Percentiles rank a stretch among this genome's conserved stretches.
phyloP scores from a whole-genome alignment of 2,888 invertebrate genomes.

The Tanaodytes sp. region DNA sequence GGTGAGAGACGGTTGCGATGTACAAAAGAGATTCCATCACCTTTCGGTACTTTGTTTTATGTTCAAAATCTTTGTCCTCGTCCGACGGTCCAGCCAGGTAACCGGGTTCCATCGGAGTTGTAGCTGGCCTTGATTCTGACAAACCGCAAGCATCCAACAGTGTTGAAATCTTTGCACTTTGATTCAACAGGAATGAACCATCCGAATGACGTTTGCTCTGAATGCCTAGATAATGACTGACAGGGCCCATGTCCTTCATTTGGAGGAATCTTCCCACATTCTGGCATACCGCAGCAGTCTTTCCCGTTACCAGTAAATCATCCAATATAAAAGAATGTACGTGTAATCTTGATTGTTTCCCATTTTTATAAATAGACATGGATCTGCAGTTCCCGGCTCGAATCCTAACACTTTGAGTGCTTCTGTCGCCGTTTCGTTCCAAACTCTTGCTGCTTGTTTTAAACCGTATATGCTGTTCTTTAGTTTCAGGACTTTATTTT shows the following conservation, averaged over 20 bases:
- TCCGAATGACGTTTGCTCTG: neutral
- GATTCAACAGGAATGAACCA: conserved; percentile 7
- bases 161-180: conserved; percentile 5
- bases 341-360: neutral
- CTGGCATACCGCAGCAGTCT: conserved; percentile 26
- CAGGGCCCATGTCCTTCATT: neutral
- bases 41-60: conserved; percentile 21
- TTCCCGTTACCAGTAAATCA: conserved; percentile 49
- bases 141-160: conserved; percentile 35
- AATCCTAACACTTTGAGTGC: conserved; percentile 3
- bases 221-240: conserved; percentile 3
- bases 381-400: neutral
- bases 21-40: conserved; percentile 32
- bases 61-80: neutral
- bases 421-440: conserved; percentile 19
- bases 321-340: conserved; percentile 53
- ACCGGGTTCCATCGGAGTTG: conserved; percentile 41
- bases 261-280: conserved; percentile 16
- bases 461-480: conserved; percentile 53
- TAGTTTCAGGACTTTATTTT: conserved; percentile 43
- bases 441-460: conserved; percentile 40
- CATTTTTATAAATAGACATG: conserved; percentile 1
- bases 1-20: conserved; percentile 25
- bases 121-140: conserved; percentile 21
- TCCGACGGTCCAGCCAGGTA: neutral